Percentiles rank a stretch among this genome's conserved stretches.
These are phyloP conservation scores for Macrotis lagotis DNA, from an alignment of 2,113 vertebrate species.

Conservation along the genomic window DNA sequence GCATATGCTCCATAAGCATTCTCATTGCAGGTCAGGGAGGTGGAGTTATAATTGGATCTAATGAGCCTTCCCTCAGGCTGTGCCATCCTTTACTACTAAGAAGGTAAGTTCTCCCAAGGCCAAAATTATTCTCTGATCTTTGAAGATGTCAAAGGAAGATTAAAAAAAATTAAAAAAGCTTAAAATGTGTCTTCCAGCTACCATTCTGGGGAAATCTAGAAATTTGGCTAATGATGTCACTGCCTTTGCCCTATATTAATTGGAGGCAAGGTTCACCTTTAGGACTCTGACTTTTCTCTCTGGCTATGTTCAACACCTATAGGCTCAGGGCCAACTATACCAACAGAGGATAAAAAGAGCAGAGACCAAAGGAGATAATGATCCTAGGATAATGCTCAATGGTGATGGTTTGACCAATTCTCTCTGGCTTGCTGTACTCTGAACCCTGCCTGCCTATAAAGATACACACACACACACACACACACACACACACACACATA, in stretches of 20 bases:
- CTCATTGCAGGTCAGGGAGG: neutral
- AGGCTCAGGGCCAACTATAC: neutral
- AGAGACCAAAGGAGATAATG: neutral
- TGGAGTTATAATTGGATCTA: neutral
- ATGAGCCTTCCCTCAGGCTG: constrained; percentile 1
- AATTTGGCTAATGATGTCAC: neutral
- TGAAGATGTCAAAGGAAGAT: neutral
- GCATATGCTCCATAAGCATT: neutral
- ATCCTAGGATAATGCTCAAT: neutral
- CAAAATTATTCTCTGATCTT: constrained; percentile 1
- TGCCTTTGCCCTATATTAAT: neutral
- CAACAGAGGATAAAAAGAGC: neutral
- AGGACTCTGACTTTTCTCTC: neutral
- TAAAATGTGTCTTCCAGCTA: neutral
- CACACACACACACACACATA: no score
- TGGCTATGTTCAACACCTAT: neutral
- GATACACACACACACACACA: no score
- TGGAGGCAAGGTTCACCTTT: neutral
- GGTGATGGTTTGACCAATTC: neutral
- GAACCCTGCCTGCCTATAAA: neutral
- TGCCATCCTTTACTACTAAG: neutral
- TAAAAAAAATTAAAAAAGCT: neutral
- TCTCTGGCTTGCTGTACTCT: neutral
- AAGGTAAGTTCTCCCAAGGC: neutral
- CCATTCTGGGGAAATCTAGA: neutral